Base-by-base conservation (phyloP, 2,113 vertebrate species). In the Ailuropoda melanoleuca region DNA sequence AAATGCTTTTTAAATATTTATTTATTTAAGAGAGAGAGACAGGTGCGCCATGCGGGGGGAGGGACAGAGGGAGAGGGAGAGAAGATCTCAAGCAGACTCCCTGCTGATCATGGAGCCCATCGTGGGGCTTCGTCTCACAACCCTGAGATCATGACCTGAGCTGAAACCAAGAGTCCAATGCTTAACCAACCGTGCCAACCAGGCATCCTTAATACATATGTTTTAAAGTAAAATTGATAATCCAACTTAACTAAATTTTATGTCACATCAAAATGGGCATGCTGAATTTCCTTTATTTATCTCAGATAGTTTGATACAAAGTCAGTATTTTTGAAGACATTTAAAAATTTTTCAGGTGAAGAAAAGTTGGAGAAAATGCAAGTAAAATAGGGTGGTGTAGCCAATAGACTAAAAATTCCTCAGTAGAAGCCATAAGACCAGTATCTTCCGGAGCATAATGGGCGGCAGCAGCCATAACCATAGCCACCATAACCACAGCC, bases 401-500 rank as follows among this genome's bases (percentile, higher is more conserved):
- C 1, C 34, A 64, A 19, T 0, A 75, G 29, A 6, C 23, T 53
- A 39, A 50, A 26, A 62, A 37, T 13, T 75, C 29, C 7, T 93
- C 75, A 93, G n/a, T 62, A 90, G 85, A 93, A 75, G n/a, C 72
- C 29, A 37, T 15, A 90, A 39, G 78, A 86, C 80, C 84, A 93
- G 80, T 39, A 87, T 53, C 75, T 97, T 93, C 90, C 26, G 60
- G 2, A 90, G 58, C 11, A 70, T 24, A 87, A 37, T 1, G 93
- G 90, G 23, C 0, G 21, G 19, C 31, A 50, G 24, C 46, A 62
- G 34, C 34, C 39, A 26, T 64, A 84, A 7, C 53, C 77, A 55
- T 31, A 74, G 46, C 31, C 13, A 60, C 88, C 74, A 58, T 64
- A 95, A 37, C 74, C 92, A 75, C 6, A 86, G 74, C 31, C 13